These are phyloP conservation scores for Digitonthophagus gazella DNA, from an alignment of 2,888 invertebrate species.

Conservation along the genomic window DNA sequence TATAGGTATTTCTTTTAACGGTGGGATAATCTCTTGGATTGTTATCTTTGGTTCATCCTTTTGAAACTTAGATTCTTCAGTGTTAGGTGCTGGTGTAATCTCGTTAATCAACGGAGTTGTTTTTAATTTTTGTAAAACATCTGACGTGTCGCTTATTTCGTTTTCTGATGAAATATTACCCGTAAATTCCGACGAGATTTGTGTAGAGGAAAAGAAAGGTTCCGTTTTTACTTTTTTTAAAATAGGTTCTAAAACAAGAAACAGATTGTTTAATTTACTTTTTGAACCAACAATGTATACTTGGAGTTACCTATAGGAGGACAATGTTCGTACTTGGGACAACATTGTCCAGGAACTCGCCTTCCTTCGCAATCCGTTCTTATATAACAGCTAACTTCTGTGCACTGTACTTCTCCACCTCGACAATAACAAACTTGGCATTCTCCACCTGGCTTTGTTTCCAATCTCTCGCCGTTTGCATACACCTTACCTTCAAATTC, in stretches of 20 bases:
- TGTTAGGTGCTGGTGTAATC: conserved; percentile 28
- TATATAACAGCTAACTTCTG: conserved; percentile 72
- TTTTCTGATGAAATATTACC: conserved; percentile 24
- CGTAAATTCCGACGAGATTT: conserved; percentile 8
- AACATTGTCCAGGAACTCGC: conserved; percentile 71
- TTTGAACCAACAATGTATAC: background rate
- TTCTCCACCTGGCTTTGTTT: conserved; percentile 66
- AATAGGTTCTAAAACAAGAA: conserved; percentile 20
- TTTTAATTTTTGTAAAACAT: background rate
- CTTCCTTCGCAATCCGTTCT: conserved; percentile 74
- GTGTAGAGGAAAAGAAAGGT: conserved; percentile 2
- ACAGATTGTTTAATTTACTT: background rate
- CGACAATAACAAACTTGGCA: conserved; percentile 80
- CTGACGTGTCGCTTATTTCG: conserved; percentile 26
- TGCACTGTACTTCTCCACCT: conserved; percentile 76
- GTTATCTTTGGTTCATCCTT: conserved; percentile 46
- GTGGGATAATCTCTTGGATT: conserved; percentile 63
- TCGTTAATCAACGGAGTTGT: background rate
- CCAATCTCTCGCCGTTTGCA: conserved; percentile 72
- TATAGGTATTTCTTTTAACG: conserved; percentile 46
- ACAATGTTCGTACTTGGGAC: conserved; percentile 80
- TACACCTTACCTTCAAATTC: conserved; percentile 72
- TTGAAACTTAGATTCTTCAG: conserved; percentile 18
- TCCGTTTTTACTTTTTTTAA: conserved; percentile 24
- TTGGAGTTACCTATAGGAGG: conserved; percentile 60